Evolutionary conservation across 2,888 invertebrate species (phyloP).

Genomic region (Byasa hedistus): DNA sequence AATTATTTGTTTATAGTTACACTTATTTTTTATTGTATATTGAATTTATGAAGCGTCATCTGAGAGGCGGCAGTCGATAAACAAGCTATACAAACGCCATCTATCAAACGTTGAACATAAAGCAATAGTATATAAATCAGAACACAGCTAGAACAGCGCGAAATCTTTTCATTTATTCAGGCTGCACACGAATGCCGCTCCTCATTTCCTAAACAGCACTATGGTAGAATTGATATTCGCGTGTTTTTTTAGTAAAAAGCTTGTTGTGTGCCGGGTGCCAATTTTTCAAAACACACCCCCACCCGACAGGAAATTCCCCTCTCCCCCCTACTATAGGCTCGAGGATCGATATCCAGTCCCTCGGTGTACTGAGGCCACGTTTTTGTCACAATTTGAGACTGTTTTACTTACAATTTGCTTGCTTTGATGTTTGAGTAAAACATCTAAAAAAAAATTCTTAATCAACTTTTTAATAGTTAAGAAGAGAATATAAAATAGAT

Average conservation of each 20-base stretch:
- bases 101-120: constrained; percentile 36
- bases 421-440: neutral
- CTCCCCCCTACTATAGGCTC: constrained; percentile 65
- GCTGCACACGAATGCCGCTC: constrained; percentile 31
- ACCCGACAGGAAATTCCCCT: constrained; percentile 64
- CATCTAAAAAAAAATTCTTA: no score
- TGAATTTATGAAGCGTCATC: constrained; percentile 33
- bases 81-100: constrained; percentile 33
- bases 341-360: constrained; percentile 72
- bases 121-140: constrained; percentile 50
- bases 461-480: no score
- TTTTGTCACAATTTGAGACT: constrained; percentile 45
- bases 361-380: constrained; percentile 58
- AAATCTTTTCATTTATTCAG: constrained; percentile 40
- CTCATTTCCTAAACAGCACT: constrained; percentile 39
- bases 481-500: neutral
- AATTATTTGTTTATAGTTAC: no score
- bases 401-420: no score
- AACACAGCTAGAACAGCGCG: constrained; percentile 45
- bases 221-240: constrained; percentile 45
- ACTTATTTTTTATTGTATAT: neutral
- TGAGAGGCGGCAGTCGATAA: constrained; percentile 36
- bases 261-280: constrained; percentile 65
- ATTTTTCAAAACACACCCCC: constrained; percentile 76
- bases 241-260: constrained; percentile 38